A percentile compares a stretch with the other conserved stretches of the same genome.
phyloP scores from a whole-genome alignment of 53 echinoderm and acorn worm genomes.

The Antedon mediterranea region DNA sequence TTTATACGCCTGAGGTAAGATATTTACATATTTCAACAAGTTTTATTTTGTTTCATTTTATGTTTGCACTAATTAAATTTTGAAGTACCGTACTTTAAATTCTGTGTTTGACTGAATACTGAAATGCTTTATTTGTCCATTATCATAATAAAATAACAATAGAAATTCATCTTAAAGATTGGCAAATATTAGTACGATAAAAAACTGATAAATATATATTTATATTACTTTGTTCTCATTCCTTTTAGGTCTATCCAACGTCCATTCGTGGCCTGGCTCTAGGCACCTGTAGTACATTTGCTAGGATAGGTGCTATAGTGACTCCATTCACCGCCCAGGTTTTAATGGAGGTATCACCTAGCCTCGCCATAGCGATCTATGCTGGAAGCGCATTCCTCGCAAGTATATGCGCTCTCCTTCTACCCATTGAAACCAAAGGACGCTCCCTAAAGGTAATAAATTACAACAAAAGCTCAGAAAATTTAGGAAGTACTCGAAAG shows the following conservation, averaged over 20 bases:
- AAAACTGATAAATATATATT: neutral
- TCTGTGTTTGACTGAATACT: no score
- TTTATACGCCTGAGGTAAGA: constrained; percentile 76
- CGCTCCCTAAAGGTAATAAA: constrained; percentile 20
- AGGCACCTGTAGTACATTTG: constrained; percentile 52
- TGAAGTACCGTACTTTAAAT: no score
- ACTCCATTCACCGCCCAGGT: constrained; percentile 89
- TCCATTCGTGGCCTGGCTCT: constrained; percentile 53
- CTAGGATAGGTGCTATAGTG: constrained; percentile 54
- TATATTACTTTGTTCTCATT: neutral
- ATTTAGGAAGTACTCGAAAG: no score
- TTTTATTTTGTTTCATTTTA: no score
- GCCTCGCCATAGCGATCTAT: constrained; percentile 8
- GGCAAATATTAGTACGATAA: no score
- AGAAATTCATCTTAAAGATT: no score
- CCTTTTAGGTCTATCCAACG: constrained; percentile 73
- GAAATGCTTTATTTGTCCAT: no score
- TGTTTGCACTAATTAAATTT: no score
- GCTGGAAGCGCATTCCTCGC: constrained; percentile 8
- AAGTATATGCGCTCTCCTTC: neutral
- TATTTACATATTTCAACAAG: no score
- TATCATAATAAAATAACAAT: no score
- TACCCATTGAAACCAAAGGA: constrained; percentile 31
- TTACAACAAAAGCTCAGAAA: no score
- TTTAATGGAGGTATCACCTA: constrained; percentile 13